Base-by-base conservation (phyloP, 1,140 invertebrate genomes). In the Caenorhabditis remanei region DNA sequence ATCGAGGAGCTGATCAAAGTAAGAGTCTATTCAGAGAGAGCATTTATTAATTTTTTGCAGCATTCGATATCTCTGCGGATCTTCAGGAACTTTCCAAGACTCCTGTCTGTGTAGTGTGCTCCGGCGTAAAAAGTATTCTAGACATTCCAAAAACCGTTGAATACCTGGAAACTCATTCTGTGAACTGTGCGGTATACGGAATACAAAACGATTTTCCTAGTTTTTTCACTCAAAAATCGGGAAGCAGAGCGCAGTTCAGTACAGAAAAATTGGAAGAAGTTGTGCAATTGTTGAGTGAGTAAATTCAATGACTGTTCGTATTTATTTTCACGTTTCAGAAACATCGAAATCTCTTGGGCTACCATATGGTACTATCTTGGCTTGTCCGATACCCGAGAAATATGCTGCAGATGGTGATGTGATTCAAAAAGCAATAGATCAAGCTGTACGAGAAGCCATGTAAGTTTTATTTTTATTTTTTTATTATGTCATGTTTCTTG, bases 121-220 rank as follows among this genome's bases (percentile, higher is more conserved):
- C 97, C 90, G 98, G 98, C 19, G 95, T 98, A 55, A 99, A 99
- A 94, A 98, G 97, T 53, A 99, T 99, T 90, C 94, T 99, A 46
- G 98, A 99, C 93, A 97, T 99, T 91, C 95, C 95, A 1, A 95
- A 95, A 91, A 99, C 98, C 1, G 94, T 99, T 46, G 98, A 99
- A 93, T 98, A 96, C 92, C 93, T 99, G 94, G 97, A 99, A 94
- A 98, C 97, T 1, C 95, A 97, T 93, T 97, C 97, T 11, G 97
- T 99, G 0, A 96, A 96, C 91, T 96, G 99, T 0, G 95, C 95
- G 61, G 95, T 96, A 0, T 95, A 95, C 88, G 95, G 95, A 2
- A 88, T 94, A 4, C 93, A 93, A 0, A 93, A 93, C 9, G 93
- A 94, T 24, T 94, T 95, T 91, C 98, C 98, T 11, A 96, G 97